Percentiles rank a stretch among this genome's conserved stretches.
These are phyloP conservation scores for Apocrypta bakeri DNA, from an alignment of 1,140 invertebrate genomes.

Conservation along the genomic window DNA sequence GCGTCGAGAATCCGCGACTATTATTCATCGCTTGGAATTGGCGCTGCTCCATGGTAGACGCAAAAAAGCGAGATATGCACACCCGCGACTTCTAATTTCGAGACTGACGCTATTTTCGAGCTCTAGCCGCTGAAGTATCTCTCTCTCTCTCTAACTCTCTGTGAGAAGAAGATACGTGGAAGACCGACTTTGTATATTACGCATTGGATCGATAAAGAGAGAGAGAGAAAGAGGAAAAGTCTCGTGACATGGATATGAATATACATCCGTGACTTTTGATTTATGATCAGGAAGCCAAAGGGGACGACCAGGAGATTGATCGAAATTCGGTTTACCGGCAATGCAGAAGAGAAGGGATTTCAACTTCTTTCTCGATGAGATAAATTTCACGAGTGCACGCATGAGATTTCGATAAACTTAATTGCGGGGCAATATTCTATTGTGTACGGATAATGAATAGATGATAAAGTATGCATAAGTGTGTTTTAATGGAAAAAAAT, in stretches of 20 bases:
- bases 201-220: neutral
- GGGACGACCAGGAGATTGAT: neutral
- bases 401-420: too few species aligned
- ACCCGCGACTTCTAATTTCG: constrained; percentile 32
- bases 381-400: too few species aligned
- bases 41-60: constrained; percentile 30
- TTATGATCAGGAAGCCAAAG: neutral
- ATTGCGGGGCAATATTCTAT: too few species aligned
- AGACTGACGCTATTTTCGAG: constrained; percentile 21
- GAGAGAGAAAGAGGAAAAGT: neutral
- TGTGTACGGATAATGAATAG: too few species aligned
- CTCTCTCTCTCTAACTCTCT: too few species aligned
- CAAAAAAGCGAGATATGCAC: constrained; percentile 11
- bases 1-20: neutral
- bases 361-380: neutral
- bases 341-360: neutral
- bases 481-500: too few species aligned
- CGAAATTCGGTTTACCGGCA: neutral
- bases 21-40: constrained; percentile 23
- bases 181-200: neutral
- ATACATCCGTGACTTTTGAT: neutral
- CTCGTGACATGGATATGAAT: neutral
- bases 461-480: neutral
- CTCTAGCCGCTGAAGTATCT: neutral
- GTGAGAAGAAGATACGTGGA: too few species aligned